Evolutionary conservation across 2,888 invertebrate genomes (phyloP).

Genomic region (Brachypalpus laphriformis): DNA sequence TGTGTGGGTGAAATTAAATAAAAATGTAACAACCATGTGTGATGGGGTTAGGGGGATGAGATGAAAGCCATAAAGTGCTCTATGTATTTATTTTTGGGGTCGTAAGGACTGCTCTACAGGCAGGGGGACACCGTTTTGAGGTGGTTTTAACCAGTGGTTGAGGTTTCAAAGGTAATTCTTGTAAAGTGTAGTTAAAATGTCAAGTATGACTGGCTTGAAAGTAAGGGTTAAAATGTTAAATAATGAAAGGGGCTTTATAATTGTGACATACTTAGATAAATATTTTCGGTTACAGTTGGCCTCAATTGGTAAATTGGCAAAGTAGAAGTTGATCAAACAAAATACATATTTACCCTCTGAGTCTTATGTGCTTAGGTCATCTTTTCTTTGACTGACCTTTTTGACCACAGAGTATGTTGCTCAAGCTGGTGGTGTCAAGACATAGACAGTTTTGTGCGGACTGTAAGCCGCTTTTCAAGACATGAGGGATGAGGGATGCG

Average conservation of each 20-base stretch:
- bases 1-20: constrained; percentile 34
- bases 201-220: neutral
- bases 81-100: constrained; percentile 34
- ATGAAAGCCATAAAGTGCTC: constrained; percentile 38
- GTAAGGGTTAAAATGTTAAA: neutral
- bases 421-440: too few species aligned
- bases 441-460: too few species aligned
- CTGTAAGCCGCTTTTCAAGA: too few species aligned
- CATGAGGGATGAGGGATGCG: too few species aligned
- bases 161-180: neutral
- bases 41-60: neutral
- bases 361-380: neutral
- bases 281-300: neutral
- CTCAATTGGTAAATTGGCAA: neutral
- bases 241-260: neutral
- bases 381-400: neutral
- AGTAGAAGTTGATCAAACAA: neutral
- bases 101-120: neutral
- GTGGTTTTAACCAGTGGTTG: constrained; percentile 2
- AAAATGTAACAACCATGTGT: constrained; percentile 26
- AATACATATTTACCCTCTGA: neutral
- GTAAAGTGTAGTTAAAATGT: constrained; percentile 28
- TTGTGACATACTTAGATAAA: constrained; percentile 7
- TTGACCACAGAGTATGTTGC: too few species aligned
- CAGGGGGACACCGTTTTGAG: neutral